A percentile compares a stretch with the other conserved stretches of the same genome.
Evolutionary conservation across 2,797 vertebrate genomes (phyloP).

Genomic region (Coilia nasus): DNA sequence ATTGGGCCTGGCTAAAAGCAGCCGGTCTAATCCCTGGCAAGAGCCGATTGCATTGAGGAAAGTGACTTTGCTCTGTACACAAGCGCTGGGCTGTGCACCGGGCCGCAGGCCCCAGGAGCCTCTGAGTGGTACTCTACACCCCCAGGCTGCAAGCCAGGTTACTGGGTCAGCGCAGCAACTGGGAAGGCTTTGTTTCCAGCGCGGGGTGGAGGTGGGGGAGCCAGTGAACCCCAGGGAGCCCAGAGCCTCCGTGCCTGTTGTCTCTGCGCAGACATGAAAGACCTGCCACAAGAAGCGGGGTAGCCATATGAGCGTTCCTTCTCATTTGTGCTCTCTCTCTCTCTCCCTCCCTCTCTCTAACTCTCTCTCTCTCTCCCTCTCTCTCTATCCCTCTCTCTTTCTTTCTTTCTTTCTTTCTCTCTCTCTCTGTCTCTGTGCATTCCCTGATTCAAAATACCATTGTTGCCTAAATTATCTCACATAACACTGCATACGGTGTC

Average conservation of each 20-base stretch:
- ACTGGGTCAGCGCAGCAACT: slow-evolving; percentile 78
- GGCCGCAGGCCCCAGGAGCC: slow-evolving; percentile 58
- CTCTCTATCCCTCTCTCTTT: slow-evolving; percentile 29
- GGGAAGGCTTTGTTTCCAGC: slow-evolving; percentile 73
- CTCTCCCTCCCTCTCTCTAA: neutral
- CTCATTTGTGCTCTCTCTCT: neutral
- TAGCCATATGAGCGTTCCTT: slow-evolving; percentile 36
- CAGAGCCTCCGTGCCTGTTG: slow-evolving; percentile 67
- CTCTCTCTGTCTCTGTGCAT: neutral
- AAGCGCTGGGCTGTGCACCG: slow-evolving; percentile 64
- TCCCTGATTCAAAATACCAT: neutral
- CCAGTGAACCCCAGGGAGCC: slow-evolving; percentile 68
- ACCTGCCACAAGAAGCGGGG: slow-evolving; percentile 57
- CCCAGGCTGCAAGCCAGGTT: slow-evolving; percentile 74
- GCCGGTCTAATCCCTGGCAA: slow-evolving; percentile 67
- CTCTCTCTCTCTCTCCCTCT: slow-evolving; percentile 17
- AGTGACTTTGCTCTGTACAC: slow-evolving; percentile 69
- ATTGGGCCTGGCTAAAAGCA: slow-evolving; percentile 68
- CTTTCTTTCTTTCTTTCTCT: slow-evolving; percentile 13
- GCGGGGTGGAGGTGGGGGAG: slow-evolving; percentile 58
- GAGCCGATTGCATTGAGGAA: slow-evolving; percentile 68
- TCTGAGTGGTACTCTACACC: slow-evolving; percentile 67
- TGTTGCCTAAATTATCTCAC: neutral
- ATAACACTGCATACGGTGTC: neutral
- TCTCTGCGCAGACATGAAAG: slow-evolving; percentile 71